A percentile compares a stretch with the other conserved stretches of the same genome.
phyloP scores from a whole-genome alignment of 2,113 vertebrate species.

The Laterallus jamaicensis region DNA sequence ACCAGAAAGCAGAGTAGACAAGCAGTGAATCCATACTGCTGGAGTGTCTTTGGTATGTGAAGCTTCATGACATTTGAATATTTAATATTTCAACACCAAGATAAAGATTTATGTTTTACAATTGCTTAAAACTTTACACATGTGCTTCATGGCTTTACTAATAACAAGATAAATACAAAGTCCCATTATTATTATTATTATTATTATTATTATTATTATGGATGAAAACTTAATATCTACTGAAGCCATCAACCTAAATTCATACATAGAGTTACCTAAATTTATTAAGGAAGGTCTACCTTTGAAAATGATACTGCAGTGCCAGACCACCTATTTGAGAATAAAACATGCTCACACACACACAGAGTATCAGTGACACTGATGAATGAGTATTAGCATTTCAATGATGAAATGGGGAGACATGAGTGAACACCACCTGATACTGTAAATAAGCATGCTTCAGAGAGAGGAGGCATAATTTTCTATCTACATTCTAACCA shows the following conservation, averaged over 20 bases:
- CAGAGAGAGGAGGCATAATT: slow-evolving; percentile 34
- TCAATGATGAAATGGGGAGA: slow-evolving; percentile 47
- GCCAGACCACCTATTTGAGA: background rate
- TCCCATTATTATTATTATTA: background rate
- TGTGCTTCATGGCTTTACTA: background rate
- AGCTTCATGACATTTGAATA: background rate
- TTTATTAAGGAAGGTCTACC: background rate
- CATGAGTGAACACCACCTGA: slow-evolving; percentile 50
- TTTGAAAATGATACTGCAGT: background rate
- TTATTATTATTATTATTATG: background rate
- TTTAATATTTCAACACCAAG: background rate
- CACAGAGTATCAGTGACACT: slow-evolving; percentile 32
- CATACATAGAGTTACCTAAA: background rate
- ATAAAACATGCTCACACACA: background rate
- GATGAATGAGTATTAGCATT: slow-evolving; percentile 63
- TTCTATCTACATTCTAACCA: slow-evolving; percentile 26
- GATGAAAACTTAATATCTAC: background rate
- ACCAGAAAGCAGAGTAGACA: background rate
- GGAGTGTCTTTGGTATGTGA: background rate
- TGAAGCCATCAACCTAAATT: background rate
- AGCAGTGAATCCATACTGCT: background rate
- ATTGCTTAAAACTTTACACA: background rate
- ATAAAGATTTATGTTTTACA: background rate
- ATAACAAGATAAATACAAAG: background rate
- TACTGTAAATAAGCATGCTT: slow-evolving; percentile 52